Conservation (phyloP, 1,140 invertebrate genomes). For the Drosophila pseudoananassae region DNA sequence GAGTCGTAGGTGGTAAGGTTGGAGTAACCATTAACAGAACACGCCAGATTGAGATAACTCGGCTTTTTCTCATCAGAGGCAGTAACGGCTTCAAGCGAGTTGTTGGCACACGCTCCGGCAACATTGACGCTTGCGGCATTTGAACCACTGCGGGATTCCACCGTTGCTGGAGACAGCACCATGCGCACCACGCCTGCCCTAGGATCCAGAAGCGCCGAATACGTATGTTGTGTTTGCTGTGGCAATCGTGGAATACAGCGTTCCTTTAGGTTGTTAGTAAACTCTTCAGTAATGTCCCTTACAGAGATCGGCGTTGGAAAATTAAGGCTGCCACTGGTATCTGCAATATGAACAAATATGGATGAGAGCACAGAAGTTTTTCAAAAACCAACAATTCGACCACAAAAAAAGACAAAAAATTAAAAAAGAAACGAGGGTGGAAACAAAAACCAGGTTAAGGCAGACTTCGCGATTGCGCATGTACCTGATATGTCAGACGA, state of each 20-base stretch:
- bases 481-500: constrained; percentile 92
- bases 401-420: constrained; percentile 28
- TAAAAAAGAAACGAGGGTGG: constrained; percentile 27
- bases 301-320: constrained; percentile 86
- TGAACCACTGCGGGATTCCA: constrained; percentile 7
- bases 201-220: constrained; percentile 45
- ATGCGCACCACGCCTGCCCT: constrained; percentile 56
- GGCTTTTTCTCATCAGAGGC: constrained; percentile 85
- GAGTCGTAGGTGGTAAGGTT: constrained; percentile 93
- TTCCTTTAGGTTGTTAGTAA: constrained; percentile 86
- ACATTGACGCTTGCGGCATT: constrained; percentile 14
- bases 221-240: constrained; percentile 44
- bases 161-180: constrained; percentile 61
- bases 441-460: constrained; percentile 19
- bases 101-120: not conserved
- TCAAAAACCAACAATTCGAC: constrained; percentile 3
- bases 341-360: constrained; percentile 43
- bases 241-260: constrained; percentile 72
- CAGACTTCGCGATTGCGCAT: not conserved
- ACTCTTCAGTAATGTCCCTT: constrained; percentile 86
- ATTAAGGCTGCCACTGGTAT: constrained; percentile 85
- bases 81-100: constrained; percentile 4
- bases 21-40: constrained; percentile 95
- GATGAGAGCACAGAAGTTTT: constrained; percentile 4
- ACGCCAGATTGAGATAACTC: constrained; percentile 94